These are phyloP conservation scores for Euborellia annulipes DNA, from an alignment of 1,140 invertebrate genomes.

Conservation along the genomic window DNA sequence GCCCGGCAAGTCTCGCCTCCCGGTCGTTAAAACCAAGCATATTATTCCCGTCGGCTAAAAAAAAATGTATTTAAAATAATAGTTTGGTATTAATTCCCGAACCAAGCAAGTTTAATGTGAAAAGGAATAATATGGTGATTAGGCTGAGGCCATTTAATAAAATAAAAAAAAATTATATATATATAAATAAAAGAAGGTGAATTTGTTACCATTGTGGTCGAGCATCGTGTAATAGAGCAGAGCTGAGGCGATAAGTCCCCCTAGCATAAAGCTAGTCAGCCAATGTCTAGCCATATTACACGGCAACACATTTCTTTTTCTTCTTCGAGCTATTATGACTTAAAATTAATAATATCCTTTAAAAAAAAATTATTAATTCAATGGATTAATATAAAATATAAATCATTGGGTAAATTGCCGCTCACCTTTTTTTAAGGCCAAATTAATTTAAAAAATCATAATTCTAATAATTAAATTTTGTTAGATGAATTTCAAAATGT, in stretches of 20 bases:
- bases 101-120: constrained; percentile 3
- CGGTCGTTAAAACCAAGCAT: constrained; percentile 29
- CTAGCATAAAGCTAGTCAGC: constrained; percentile 21
- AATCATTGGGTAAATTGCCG: no score
- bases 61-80: background rate
- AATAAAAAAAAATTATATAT: background rate
- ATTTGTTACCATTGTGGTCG: constrained; percentile 17
- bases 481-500: no score
- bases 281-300: constrained; percentile 20
- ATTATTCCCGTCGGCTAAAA: constrained; percentile 20
- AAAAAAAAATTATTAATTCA: no score
- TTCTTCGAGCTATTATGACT: constrained; percentile 18
- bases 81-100: background rate
- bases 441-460: no score
- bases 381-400: no score
- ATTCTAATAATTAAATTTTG: no score
- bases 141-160: background rate
- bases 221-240: constrained; percentile 18
- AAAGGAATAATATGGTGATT: background rate
- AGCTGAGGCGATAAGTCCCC: constrained; percentile 16
- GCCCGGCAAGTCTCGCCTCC: constrained; percentile 30
- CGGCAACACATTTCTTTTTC: constrained; percentile 18
- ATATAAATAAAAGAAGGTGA: background rate
- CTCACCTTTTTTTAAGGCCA: no score
- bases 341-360: no score